phyloP scores from a whole-genome alignment of 2,113 vertebrate genomes.

The Eupsittula cactorum region DNA sequence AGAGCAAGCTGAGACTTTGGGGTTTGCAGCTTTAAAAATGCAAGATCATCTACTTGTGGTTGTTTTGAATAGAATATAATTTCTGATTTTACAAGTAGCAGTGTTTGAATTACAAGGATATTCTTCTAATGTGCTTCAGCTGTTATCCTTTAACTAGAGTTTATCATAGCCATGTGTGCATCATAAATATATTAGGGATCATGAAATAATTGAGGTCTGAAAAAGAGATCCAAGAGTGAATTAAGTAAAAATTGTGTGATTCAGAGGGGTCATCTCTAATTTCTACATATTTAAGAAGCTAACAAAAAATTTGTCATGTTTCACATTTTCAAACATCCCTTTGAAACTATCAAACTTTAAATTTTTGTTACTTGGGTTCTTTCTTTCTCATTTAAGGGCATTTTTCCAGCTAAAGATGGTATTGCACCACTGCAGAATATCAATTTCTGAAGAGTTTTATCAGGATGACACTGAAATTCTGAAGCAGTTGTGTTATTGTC shows the following conservation, averaged over 20 bases:
- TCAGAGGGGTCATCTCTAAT: neutral
- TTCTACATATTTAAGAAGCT: neutral
- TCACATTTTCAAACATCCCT: neutral
- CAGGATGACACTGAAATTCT: neutral
- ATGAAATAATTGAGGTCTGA: slow-evolving; percentile 8
- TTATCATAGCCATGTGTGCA: neutral
- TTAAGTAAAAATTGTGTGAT: neutral
- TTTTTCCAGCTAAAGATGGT: neutral
- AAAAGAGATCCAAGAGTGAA: neutral
- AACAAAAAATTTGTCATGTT: neutral
- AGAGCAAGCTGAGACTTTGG: neutral
- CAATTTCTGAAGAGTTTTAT: neutral
- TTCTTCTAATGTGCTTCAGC: neutral
- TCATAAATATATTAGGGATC: neutral
- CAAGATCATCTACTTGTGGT: neutral
- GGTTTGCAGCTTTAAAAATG: slow-evolving; percentile 32
- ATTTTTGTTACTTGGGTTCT: neutral
- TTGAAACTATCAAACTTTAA: neutral
- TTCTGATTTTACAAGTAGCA: slow-evolving; percentile 19
- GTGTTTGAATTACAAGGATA: neutral
- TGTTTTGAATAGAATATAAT: slow-evolving; percentile 44
- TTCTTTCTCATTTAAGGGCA: neutral
- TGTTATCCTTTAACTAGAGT: neutral
- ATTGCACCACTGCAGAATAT: neutral
- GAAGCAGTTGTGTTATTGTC: neutral